These are phyloP conservation scores for Malthinus seriepunctatus DNA, from an alignment of 2,888 invertebrate species.

Conservation along the genomic window DNA sequence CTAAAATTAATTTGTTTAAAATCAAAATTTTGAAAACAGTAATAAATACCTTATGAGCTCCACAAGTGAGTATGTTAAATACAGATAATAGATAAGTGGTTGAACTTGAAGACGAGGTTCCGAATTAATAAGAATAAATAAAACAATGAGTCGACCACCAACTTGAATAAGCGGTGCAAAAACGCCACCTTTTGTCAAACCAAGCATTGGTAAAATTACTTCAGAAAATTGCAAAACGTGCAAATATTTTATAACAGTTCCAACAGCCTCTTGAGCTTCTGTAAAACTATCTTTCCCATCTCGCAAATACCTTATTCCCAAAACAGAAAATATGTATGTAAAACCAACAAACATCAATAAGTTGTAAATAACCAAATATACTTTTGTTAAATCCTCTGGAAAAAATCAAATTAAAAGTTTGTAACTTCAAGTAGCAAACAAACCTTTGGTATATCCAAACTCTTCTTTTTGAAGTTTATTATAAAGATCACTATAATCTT, in stretches of 20 bases:
- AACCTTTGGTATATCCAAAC: slow-evolving; percentile 77
- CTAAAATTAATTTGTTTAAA: slow-evolving; percentile 56
- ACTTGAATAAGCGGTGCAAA: slow-evolving; percentile 79
- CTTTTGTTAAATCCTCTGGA: slow-evolving; percentile 77
- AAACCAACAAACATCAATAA: slow-evolving; percentile 87
- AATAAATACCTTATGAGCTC: slow-evolving; percentile 76
- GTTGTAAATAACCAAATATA: slow-evolving; percentile 87
- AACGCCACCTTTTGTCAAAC: slow-evolving; percentile 80
- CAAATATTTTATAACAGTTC: slow-evolving; percentile 76
- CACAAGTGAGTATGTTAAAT: slow-evolving; percentile 78
- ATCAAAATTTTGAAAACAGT: background rate
- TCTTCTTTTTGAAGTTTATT: slow-evolving; percentile 75
- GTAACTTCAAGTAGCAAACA: background rate
- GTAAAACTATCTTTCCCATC: slow-evolving; percentile 73
- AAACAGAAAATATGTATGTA: slow-evolving; percentile 72
- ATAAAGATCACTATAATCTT: slow-evolving; percentile 79
- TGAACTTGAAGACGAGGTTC: slow-evolving; percentile 87
- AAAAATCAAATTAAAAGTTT: slow-evolving; percentile 25
- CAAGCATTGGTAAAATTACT: slow-evolving; percentile 86
- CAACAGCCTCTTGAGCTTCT: slow-evolving; percentile 73
- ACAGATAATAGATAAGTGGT: slow-evolving; percentile 86
- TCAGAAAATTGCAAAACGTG: slow-evolving; percentile 85
- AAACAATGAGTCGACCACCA: slow-evolving; percentile 67
- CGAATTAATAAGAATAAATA: slow-evolving; percentile 81
- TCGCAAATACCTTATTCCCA: slow-evolving; percentile 74